Evolutionary conservation across 1,140 invertebrate species (phyloP).

Genomic region (Cydia fagiglandana): DNA sequence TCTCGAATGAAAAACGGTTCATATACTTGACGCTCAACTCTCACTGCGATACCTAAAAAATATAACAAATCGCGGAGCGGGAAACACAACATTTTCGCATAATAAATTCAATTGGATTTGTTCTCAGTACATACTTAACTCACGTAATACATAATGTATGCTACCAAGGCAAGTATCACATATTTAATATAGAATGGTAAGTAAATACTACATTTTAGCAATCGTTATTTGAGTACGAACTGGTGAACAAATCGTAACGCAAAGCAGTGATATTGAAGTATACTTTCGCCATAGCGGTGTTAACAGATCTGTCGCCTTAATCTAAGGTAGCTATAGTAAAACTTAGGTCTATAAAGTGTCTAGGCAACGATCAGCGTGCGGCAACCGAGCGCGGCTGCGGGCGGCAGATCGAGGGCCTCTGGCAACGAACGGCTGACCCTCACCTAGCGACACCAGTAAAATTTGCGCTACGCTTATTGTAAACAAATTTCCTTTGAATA

Average conservation of each 20-base stretch:
- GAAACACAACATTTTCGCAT: conserved; percentile 17
- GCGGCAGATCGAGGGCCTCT: not conserved
- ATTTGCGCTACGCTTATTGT: conserved; percentile 70
- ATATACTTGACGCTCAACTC: not conserved
- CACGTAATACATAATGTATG: not conserved
- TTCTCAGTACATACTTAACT: conserved; percentile 31
- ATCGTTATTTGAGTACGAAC: conserved; percentile 32
- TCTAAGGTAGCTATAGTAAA: conserved; percentile 66
- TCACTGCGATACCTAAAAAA: conserved; percentile 1
- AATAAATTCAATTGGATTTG: conserved; percentile 6
- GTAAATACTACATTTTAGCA: conserved; percentile 35
- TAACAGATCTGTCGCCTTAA: conserved; percentile 70
- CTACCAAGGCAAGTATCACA: not conserved
- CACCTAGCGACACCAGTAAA: conserved; percentile 49
- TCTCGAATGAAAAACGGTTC: not conserved
- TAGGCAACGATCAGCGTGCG: conserved; percentile 43
- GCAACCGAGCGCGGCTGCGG: not conserved
- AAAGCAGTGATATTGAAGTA: conserved; percentile 42
- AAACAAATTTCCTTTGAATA: conserved; percentile 52
- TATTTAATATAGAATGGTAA: conserved; percentile 6
- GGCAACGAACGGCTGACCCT: not conserved
- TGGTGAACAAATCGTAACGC: conserved; percentile 53
- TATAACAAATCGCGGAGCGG: conserved; percentile 17
- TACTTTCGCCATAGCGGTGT: conserved; percentile 61
- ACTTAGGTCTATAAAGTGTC: conserved; percentile 58